Base-by-base conservation (phyloP, 2,113 vertebrate genomes). In the Callipepla californica region DNA sequence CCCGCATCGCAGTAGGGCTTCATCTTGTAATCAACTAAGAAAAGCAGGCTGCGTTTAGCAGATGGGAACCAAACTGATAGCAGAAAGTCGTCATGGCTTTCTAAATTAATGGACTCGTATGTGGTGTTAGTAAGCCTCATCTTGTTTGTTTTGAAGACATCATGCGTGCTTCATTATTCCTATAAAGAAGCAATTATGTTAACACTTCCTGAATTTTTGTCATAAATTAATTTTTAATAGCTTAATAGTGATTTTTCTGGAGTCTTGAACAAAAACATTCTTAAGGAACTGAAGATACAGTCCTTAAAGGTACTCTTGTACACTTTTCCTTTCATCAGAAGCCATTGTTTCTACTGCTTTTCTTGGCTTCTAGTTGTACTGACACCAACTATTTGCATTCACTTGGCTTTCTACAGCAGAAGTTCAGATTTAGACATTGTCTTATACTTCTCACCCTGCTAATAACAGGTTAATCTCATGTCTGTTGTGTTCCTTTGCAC, bases 391-490 rank as follows among this genome's bases (percentile, higher is more conserved):
- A 50, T 38, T 53, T 78, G 16, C 61, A 26, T 44, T 80, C 80
- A 48, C 32, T 47, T 30, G 62, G 30, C 38, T 74, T 58, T 40
- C 6, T 30, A 53, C 4, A 4, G 28, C 32, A 67, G 36, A 66
- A 78, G 30, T 30, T 85, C n/a, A 63, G 26, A 21, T 69, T n/a
- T 47, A 70, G 50, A 34, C 11, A 10, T 28, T 58, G 32, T n/a
- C 10, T 40, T 69, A 50, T 11, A 13, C 7, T 14, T 42, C 11
- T 77, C 7, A 11, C 22, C 32, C 34, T 68, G 38, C 32, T 79
- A 55, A 51, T 36, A 62, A 19, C 7, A 0, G 0, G 9, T 44
- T 55, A n/a, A 88, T 57, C 2, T 4, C 11, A 3, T 30, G 23
- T 88, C 17, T 6, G 20, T 18, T 76, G 21, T 67, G 8, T 74